Evolutionary conservation across 2,113 vertebrate genomes (phyloP), one percentile per base, ranked within the genome.

Genomic region (Urocolius indicus): DNA sequence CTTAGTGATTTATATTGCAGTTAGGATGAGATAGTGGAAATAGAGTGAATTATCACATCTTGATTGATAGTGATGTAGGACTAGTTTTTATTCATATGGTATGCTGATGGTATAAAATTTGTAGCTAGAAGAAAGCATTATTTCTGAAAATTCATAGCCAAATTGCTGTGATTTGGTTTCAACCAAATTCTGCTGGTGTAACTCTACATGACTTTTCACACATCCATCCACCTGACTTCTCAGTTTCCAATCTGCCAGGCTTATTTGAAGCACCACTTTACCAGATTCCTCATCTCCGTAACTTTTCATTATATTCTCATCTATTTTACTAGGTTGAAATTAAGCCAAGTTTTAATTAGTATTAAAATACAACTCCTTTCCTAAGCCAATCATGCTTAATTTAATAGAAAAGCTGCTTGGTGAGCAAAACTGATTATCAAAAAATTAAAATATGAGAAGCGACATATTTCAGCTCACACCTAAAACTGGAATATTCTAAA

Each of bases 51-150:
- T 81, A 55, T 9, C 19, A 83, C 4, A 8, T 41, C 55, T 69
- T 0, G 0, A 19, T 27, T 73, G 30, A 52, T 9, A 51, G 43
- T 41, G 22, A n/a, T 15, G 52, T 76, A 80, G 51, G 62, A 68
- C 18, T 45, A 49, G 26, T 16, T 77, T 86, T 87, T 76, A 45
- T 79, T 90, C 23, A 45, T 38, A 48, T 48, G 2, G 2, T 43
- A 51, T 16, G 18, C 6, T 29, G 4, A 32, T 45, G 13, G 24
- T 69, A 10, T 11, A 73, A 73, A 84, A 55, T 46, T 11, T 82
- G 27, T 71, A 62, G 7, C 41, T 77, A 48, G 19, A 82, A 75
- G 32, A 84, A 65, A 61, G 4, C 1, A 8, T 65, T 46, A 29
- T 78, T 75, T 82, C 19, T 63, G 22, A 52, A 79, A 90, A 68